Evolutionary conservation across 2,888 invertebrate genomes (phyloP).

Genomic region (Dascillus cervinus): DNA sequence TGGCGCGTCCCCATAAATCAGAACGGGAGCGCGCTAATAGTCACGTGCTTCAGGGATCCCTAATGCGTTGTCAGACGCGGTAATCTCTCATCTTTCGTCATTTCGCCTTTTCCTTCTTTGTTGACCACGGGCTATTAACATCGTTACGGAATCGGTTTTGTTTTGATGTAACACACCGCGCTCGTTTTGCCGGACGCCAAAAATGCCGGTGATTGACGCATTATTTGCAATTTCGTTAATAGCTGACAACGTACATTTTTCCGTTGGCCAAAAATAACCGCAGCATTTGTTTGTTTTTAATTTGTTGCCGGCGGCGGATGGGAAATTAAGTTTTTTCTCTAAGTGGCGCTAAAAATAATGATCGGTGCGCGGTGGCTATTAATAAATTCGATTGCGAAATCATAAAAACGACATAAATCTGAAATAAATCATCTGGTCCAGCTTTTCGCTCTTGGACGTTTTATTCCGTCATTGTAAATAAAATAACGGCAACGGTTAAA

Average conservation of each 20-base stretch:
- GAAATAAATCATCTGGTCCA: too few species aligned
- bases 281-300: too few species aligned
- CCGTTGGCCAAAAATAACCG: too few species aligned
- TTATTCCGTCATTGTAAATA: too few species aligned
- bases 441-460: too few species aligned
- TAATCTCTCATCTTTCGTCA: conserved; percentile 17
- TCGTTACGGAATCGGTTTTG: conserved; percentile 14
- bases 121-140: conserved; percentile 11
- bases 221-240: conserved; percentile 7
- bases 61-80: conserved; percentile 15
- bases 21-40: conserved; percentile 18
- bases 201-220: conserved; percentile 7
- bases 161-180: conserved; percentile 11
- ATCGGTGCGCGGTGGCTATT: too few species aligned
- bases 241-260: conserved; percentile 6
- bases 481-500: too few species aligned
- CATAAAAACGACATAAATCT: too few species aligned
- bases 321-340: too few species aligned
- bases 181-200: conserved; percentile 5
- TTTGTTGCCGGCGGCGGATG: too few species aligned
- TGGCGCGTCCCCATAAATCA: conserved; percentile 19
- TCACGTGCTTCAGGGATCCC: conserved; percentile 16
- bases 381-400: too few species aligned
- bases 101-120: conserved; percentile 14
- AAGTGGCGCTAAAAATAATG: too few species aligned